Conservation (phyloP, 2,888 invertebrate genomes). For the Drosophila yooni region DNA sequence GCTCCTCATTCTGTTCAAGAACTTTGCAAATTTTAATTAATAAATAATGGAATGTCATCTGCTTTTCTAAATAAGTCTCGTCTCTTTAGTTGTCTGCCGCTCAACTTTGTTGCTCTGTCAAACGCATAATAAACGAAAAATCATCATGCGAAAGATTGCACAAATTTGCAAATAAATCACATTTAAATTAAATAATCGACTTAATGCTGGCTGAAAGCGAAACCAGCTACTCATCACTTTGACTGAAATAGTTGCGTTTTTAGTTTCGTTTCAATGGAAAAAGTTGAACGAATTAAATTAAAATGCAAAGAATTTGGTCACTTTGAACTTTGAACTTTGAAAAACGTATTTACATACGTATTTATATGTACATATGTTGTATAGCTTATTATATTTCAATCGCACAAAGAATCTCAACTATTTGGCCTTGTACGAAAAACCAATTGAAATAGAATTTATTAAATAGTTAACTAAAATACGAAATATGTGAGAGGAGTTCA, state of each 20-base stretch:
- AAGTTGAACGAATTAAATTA: neutral
- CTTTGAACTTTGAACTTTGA: neutral
- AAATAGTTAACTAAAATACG: neutral
- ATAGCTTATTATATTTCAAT: neutral
- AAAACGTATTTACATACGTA: neutral
- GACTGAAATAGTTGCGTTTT: neutral
- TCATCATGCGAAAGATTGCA: neutral
- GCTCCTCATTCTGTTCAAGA: neutral
- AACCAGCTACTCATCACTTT: neutral
- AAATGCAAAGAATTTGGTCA: neutral
- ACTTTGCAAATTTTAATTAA: neutral
- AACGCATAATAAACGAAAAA: neutral
- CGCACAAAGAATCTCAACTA: neutral
- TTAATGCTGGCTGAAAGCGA: neutral
- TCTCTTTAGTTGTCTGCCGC: neutral
- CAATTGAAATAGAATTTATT: neutral
- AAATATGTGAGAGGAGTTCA: neutral
- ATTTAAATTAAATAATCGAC: neutral
- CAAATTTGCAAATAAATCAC: neutral
- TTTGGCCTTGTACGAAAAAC: neutral
- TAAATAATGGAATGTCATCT: neutral
- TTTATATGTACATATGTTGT: neutral
- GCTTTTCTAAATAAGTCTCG: neutral
- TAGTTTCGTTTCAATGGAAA: neutral
- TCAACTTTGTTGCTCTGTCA: too few relatives aligned